Evolutionary conservation across 2,797 vertebrate genomes (phyloP).

Genomic region (Etheostoma perlongum): DNA sequence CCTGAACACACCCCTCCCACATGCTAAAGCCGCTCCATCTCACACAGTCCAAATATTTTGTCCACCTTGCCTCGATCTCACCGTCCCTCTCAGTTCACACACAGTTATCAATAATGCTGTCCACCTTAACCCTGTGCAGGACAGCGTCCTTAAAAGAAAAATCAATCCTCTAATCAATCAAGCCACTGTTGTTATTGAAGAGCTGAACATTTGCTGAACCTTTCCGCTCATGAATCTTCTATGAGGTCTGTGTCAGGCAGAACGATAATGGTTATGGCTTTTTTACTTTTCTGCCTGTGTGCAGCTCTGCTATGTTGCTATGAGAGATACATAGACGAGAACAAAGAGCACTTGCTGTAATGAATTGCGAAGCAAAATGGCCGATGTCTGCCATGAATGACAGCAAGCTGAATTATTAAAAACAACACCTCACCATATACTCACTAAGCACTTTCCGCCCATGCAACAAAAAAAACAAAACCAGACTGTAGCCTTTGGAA

Average conservation of each 20-base stretch:
- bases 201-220: slow-evolving; percentile 33
- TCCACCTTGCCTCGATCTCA: slow-evolving; percentile 24
- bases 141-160: slow-evolving; percentile 28
- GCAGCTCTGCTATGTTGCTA: slow-evolving; percentile 66
- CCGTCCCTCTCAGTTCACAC: neutral
- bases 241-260: slow-evolving; percentile 44
- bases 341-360: slow-evolving; percentile 79
- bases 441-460: slow-evolving; percentile 25
- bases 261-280: slow-evolving; percentile 36
- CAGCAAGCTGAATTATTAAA: slow-evolving; percentile 65
- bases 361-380: slow-evolving; percentile 83
- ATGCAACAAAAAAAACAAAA: neutral
- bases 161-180: slow-evolving; percentile 59
- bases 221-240: slow-evolving; percentile 53
- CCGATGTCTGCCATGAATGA: slow-evolving; percentile 79
- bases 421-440: slow-evolving; percentile 47
- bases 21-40: slow-evolving; percentile 52
- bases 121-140: slow-evolving; percentile 35
- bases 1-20: slow-evolving; percentile 77
- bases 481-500: neutral
- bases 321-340: slow-evolving; percentile 56
- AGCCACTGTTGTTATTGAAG: slow-evolving; percentile 42
- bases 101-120: slow-evolving; percentile 6
- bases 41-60: slow-evolving; percentile 47
- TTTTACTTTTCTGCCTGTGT: slow-evolving; percentile 39